phyloP scores from a whole-genome alignment of 2,797 vertebrate genomes.

The Spinus pinus region DNA sequence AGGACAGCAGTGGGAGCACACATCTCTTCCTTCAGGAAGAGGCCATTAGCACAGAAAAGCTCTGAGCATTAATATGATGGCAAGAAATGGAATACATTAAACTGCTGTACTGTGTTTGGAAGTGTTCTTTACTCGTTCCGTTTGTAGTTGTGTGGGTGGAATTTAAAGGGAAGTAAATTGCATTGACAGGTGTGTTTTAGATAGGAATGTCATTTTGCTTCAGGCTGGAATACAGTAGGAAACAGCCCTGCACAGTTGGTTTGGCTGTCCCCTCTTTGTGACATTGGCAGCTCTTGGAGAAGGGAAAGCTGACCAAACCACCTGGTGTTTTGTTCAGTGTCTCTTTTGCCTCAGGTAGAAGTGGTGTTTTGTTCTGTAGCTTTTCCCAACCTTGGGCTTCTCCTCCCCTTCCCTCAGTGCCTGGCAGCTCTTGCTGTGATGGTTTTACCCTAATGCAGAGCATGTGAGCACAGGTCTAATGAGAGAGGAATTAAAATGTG shows the following conservation, averaged over 20 bases:
- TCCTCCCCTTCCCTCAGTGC: background rate
- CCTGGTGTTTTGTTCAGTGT: rapidly evolving
- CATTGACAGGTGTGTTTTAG: background rate
- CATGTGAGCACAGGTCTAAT: background rate
- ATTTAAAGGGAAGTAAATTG: background rate
- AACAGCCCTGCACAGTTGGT: background rate
- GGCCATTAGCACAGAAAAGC: background rate
- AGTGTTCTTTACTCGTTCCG: rapidly evolving
- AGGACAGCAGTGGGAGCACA: background rate
- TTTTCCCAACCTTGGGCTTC: background rate
- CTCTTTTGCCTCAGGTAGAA: background rate
- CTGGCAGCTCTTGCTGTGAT: background rate
- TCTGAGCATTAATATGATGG: background rate
- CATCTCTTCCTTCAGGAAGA: background rate
- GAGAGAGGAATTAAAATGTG: background rate
- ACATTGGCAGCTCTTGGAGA: background rate
- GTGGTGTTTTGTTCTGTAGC: background rate
- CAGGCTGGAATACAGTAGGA: background rate
- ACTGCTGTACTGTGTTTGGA: background rate
- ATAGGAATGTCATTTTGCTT: background rate
- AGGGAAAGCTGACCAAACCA: background rate
- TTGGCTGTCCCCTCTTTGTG: background rate
- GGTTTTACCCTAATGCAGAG: background rate
- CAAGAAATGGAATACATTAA: background rate
- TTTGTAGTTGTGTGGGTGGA: background rate